Conservation (phyloP, 2,113 vertebrate genomes). For the Microcebus lehilahytsara region DNA sequence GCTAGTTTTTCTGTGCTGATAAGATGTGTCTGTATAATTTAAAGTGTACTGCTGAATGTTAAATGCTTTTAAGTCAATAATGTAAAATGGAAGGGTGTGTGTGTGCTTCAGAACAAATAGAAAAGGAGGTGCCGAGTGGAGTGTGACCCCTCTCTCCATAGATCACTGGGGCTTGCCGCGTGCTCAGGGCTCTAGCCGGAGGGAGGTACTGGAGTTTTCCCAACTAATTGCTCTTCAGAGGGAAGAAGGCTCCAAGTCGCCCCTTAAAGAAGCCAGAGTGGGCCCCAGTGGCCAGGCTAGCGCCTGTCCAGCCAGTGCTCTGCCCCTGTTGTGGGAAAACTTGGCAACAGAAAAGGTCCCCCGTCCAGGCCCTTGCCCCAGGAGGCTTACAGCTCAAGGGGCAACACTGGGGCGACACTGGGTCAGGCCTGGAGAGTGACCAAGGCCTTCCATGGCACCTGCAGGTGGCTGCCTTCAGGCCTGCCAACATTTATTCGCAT, state of each 20-base stretch:
- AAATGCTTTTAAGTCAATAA: conserved; percentile 8
- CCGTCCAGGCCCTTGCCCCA: neutral
- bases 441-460: neutral
- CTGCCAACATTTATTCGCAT: neutral
- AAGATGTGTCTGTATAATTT: neutral
- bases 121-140: neutral
- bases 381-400: neutral
- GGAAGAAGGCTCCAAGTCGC: neutral
- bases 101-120: neutral
- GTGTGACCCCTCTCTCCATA: neutral
- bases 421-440: neutral
- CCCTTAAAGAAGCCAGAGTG: neutral
- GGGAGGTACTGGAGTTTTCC: neutral
- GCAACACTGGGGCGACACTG: neutral
- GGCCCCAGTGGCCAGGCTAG: neutral
- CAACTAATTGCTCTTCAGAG: neutral
- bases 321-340: neutral
- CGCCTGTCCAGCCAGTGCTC: too few relatives aligned
- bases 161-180: neutral
- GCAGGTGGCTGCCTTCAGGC: neutral
- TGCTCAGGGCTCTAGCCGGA: neutral
- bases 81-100: neutral
- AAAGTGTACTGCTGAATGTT: neutral
- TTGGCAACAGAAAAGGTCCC: neutral
- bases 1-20: neutral